Base-by-base conservation (phyloP, 92 coral and sea anemone species). In the Virgularia gustaviana region DNA sequence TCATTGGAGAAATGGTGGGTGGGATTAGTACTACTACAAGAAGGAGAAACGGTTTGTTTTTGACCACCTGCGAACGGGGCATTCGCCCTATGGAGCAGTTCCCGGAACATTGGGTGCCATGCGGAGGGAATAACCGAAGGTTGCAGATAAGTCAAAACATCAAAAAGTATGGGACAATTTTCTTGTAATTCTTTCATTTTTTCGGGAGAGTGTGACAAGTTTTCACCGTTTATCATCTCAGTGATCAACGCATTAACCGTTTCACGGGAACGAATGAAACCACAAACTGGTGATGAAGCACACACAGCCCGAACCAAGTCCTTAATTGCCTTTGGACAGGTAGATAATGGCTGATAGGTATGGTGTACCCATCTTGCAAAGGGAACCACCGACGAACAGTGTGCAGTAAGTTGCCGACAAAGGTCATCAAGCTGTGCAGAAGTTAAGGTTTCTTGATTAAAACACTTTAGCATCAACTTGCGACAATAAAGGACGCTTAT, bases 241-340 rank as follows among this genome's bases (percentile, higher is more conserved):
- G 16, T 53, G 0, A 53, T 18, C 60, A 54, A 54, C 11, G 60
- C 10, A 27, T 54, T 27, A 54, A 54, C 28, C 25, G 28, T 18
- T 13, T 3, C 4, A 19, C 2, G 10, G 19, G 60, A 32, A 54
- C 27, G 27, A 54, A 54, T 27, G 25, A 54, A 54, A 54, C 60
- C 60, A 54, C 60, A 54, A 16, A 54, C 60, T 2, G 60, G 2
- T 2, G 60, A 54, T 18, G 24, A 54, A 1, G 60, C 60, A n/a
- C 9, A 8, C 15, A 63, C n/a, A 35, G 51, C 49, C 20, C 33
- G 1, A 11, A 63, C 52, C 13, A 63, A 13, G 22, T 18, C 28
- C 70, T 63, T 63, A 5, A 63, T 34, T 19, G 70, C 6, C 30
- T 16, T 27, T 36, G 53, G 52, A 63, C 19, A 63, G 38, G 36